These are phyloP conservation scores for Phasia obesa DNA, from an alignment of 2,888 invertebrate species.

Conservation along the genomic window DNA sequence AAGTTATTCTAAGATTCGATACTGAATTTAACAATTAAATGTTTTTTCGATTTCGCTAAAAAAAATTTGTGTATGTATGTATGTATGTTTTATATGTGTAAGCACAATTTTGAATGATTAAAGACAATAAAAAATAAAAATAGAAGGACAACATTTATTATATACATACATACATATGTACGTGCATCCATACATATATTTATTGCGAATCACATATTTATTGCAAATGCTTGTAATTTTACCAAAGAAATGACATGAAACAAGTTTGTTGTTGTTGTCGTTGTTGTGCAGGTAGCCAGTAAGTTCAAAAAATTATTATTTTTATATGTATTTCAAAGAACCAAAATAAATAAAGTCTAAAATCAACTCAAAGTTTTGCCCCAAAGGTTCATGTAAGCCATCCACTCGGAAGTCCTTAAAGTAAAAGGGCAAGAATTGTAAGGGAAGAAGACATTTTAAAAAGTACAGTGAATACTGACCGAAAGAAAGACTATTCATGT, in stretches of 20 bases:
- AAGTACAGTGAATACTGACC: constrained; percentile 38
- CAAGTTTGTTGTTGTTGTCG: too few relatives aligned
- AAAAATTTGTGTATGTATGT: background rate
- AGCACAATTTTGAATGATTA: background rate
- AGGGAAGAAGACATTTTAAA: background rate
- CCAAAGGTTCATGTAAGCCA: constrained; percentile 45
- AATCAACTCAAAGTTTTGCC: constrained; percentile 53
- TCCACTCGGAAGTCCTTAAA: constrained; percentile 63
- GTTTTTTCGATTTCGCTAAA: constrained; percentile 3
- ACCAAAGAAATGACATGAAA: background rate
- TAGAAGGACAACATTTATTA: background rate
- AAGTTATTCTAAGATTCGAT: background rate
- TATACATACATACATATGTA: too few relatives aligned
- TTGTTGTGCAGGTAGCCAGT: too few relatives aligned
- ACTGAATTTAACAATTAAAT: background rate
- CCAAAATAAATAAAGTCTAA: constrained; percentile 20
- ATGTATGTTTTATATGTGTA: background rate
- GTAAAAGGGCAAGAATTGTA: constrained; percentile 11
- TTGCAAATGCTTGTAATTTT: background rate
- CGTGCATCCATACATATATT: too few relatives aligned
- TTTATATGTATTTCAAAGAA: constrained; percentile 7
- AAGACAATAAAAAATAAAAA: background rate
- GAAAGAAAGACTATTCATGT: constrained; percentile 9
- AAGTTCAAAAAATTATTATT: background rate
- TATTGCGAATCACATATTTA: background rate